Conservation (phyloP, 2,888 invertebrate species). For the Terebella lapidaria region DNA sequence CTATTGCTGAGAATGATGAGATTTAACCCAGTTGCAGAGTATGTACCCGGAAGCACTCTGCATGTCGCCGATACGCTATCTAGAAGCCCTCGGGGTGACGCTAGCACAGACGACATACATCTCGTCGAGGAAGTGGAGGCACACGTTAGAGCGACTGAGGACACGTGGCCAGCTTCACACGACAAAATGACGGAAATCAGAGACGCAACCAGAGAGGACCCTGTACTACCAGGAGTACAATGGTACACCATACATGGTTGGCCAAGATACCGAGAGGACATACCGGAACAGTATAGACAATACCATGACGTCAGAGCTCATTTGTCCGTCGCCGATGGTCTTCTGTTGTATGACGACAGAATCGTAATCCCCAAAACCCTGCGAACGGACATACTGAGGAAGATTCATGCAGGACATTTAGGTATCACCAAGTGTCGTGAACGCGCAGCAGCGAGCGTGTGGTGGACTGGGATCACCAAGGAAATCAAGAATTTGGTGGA, state of each 20-base stretch:
- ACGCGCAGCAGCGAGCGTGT: background rate
- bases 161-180: too few species aligned
- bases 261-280: background rate
- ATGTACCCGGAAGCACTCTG: background rate
- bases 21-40: constrained; percentile 1
- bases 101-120: background rate
- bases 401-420: background rate
- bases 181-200: too few species aligned
- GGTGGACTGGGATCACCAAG: background rate
- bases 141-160: background rate
- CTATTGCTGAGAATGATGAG: background rate
- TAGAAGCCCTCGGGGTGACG: background rate
- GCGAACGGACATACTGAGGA: too few species aligned
- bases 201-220: background rate
- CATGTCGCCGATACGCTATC: background rate
- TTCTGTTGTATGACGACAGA: background rate
- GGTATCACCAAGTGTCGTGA: background rate
- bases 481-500: background rate
- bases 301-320: background rate
- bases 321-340: background rate
- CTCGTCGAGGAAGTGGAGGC: background rate
- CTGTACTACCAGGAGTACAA: too few species aligned
- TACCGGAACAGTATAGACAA: background rate
- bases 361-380: background rate
- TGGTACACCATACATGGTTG: background rate